Evolutionary conservation across 1,140 invertebrate species (phyloP).

Genomic region (Magallana ariakensis): DNA sequence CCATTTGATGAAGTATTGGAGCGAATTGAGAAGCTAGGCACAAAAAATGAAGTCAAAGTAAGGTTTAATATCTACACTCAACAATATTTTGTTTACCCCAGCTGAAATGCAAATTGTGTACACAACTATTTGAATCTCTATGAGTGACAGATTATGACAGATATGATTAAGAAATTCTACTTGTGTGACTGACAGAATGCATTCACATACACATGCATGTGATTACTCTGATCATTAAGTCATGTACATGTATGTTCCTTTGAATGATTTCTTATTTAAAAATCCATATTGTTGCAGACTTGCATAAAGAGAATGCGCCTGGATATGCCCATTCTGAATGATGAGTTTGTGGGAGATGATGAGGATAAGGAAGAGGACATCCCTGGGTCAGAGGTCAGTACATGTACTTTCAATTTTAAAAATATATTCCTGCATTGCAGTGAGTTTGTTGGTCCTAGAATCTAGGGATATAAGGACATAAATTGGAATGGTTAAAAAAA

Average conservation of each 20-base stretch:
- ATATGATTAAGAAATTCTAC: not conserved
- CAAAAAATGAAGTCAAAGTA: slow-evolving; percentile 78
- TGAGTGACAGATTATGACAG: not conserved
- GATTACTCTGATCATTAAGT: no score
- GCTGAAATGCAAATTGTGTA: not conserved
- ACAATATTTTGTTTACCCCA: not conserved
- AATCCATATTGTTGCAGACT: slow-evolving; percentile 67
- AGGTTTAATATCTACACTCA: not conserved
- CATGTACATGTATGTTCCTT: no score
- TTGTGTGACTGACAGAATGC: no score
- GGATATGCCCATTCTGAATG: slow-evolving; percentile 82
- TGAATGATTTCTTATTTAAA: no score
- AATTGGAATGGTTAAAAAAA: no score
- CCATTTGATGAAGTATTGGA: slow-evolving; percentile 91
- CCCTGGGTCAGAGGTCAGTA: not conserved
- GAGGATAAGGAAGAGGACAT: slow-evolving; percentile 64
- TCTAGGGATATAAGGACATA: no score
- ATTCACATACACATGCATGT: no score
- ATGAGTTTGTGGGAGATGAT: slow-evolving; percentile 69
- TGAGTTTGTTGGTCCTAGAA: no score
- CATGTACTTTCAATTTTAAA: not conserved
- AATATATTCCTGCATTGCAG: not conserved
- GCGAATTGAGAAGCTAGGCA: slow-evolving; percentile 89
- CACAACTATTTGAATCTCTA: not conserved
- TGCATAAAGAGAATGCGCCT: slow-evolving; percentile 83